Evolutionary conservation across 2,113 vertebrate genomes (phyloP).

Genomic region (Bothrops jararaca): DNA sequence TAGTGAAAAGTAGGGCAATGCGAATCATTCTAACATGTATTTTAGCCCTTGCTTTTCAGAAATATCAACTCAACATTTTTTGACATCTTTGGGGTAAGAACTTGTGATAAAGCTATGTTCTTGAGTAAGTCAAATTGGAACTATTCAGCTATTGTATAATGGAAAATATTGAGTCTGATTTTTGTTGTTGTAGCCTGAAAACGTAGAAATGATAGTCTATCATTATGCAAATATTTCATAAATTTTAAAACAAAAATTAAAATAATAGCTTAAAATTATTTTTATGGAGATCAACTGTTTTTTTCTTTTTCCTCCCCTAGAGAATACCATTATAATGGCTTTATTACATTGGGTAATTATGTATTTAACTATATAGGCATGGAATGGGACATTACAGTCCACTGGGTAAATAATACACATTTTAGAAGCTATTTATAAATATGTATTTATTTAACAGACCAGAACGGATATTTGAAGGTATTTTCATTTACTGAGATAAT

Average conservation of each 20-base stretch:
- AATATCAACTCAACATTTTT: neutral
- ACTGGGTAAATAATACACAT: conserved; percentile 59
- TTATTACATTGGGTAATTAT: conserved; percentile 64
- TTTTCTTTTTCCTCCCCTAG: conserved; percentile 16
- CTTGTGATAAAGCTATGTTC: neutral
- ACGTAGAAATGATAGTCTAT: conserved; percentile 4
- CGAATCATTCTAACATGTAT: neutral
- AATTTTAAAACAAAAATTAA: conserved; percentile 49
- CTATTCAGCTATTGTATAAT: conserved; percentile 16
- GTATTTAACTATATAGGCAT: conserved; percentile 57
- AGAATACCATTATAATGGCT: conserved; percentile 51
- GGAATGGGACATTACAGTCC: conserved; percentile 50
- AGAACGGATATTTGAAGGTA: conserved; percentile 56
- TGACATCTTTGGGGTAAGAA: conserved; percentile 3
- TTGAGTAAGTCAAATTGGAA: conserved; percentile 3
- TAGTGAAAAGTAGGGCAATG: conserved; percentile 11
- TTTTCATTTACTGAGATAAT: conserved; percentile 65
- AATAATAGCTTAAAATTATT: conserved; percentile 43
- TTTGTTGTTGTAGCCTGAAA: conserved; percentile 6
- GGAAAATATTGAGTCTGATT: conserved; percentile 28
- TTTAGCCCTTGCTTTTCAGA: neutral
- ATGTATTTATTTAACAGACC: conserved; percentile 69
- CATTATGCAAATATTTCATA: conserved; percentile 47
- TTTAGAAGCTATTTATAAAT: conserved; percentile 67
- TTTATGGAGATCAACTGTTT: conserved; percentile 47